These are phyloP conservation scores for Chaunax sp. DNA, from an alignment of 2,797 vertebrate species.

Conservation along the genomic window DNA sequence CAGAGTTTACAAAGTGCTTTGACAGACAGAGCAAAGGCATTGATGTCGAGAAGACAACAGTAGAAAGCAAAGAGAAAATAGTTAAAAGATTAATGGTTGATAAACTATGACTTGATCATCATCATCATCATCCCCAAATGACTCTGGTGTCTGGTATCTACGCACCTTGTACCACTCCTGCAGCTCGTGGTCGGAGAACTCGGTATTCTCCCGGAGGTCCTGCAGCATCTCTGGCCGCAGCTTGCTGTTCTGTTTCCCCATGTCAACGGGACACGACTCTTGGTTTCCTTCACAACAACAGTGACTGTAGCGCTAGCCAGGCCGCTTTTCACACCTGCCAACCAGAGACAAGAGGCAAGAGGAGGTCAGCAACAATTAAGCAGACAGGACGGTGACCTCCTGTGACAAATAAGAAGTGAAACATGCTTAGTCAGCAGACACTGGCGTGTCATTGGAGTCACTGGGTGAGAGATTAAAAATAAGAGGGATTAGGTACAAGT, in stretches of 20 bases:
- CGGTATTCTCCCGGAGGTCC: conserved; percentile 88
- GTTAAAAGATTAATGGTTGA: no score
- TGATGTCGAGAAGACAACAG: no score
- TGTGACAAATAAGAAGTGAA: conserved; percentile 24
- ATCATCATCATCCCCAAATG: no score
- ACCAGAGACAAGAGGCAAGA: conserved; percentile 46
- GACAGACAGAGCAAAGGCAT: no score
- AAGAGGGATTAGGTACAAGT: neutral
- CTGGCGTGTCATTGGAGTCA: neutral
- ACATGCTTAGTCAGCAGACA: conserved; percentile 16
- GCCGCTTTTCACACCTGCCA: conserved; percentile 79
- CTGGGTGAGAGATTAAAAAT: neutral
- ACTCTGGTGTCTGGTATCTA: neutral
- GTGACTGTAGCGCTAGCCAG: conserved; percentile 59
- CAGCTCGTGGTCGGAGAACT: conserved; percentile 89
- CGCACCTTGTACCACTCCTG: conserved; percentile 90
- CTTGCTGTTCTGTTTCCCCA: conserved; percentile 91
- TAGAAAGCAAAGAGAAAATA: no score
- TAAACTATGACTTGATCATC: no score
- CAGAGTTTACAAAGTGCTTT: no score
- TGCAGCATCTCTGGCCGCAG: conserved; percentile 88
- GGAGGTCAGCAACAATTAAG: conserved; percentile 48
- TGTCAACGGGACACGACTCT: conserved; percentile 72
- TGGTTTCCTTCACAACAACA: conserved; percentile 63
- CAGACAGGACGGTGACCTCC: conserved; percentile 5